Evolutionary conservation across 2,113 vertebrate genomes (phyloP), one percentile per base, ranked within the genome.

Genomic region (Falcunculus frontatus): DNA sequence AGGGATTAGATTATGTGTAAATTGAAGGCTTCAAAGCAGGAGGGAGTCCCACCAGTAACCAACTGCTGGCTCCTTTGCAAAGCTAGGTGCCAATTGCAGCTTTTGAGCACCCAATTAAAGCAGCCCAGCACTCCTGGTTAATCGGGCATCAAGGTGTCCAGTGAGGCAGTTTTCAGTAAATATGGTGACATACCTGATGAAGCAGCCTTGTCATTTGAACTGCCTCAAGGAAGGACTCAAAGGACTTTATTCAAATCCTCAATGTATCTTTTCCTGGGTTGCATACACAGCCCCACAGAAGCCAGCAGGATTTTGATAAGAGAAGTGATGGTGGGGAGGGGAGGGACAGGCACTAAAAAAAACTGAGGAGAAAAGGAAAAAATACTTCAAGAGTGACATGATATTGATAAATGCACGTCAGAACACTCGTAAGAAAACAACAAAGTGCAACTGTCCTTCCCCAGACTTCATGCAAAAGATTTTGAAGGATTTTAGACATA

Each of bases 391-490:
- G 8, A 62, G 10, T 18, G 26, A 32, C 25, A 29, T 2, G 8
- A 10, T 19, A 84, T 26, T 55, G 59, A 73, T 16, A 68, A 35
- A 39, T 18, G 37, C 8, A 26, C 4, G 55, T 9, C 13, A 74
- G 41, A 56, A 35, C 19, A 53, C 21, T 62, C 47, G 23, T 29
- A 29, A 76, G 84, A 33, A 29, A 80, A 27, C 13, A n/a, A 37
- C 0, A 0, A 8, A 33, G 14, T 1, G 0, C 15, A 42, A 30
- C 16, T 5, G 22, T 37, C 19, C 26, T 78, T 76, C 42, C 52
- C 5, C 27, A 60, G 44, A 42, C 9, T 53, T 44, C 17, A 32
- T 6, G 14, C 26, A 67, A 84, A 84, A 56, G 26, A 30, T 41
- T 62, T 37, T 41, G n/a, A 81, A 47, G 23, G 9, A 30, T 74